Evolutionary conservation across 2,797 vertebrate species (phyloP), one percentile per base, ranked within the genome.

Genomic region (Sebastes ruberrimus): DNA sequence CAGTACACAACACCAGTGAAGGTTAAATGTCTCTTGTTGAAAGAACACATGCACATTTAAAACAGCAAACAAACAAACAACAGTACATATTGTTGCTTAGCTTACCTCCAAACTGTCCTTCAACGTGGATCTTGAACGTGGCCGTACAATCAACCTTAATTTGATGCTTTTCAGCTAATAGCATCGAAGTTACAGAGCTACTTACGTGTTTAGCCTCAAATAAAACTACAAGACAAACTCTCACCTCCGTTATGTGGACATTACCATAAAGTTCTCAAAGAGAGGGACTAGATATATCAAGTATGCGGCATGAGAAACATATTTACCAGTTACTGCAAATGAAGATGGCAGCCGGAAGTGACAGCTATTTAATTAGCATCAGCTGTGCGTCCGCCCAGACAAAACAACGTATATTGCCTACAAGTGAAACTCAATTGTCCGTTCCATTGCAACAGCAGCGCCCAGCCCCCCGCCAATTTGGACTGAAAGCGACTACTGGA

Each of bases 51-150:
- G 0, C 23, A 11, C 7, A 22, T 46, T 25, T 59, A 42, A 46
- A 49, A 62, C 7, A 11, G 3, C 22, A 84, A 79, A 62, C 9
- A 55, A 49, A 62, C 7, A 11, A 4, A 14, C 81, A 79, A 62
- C 9, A 55, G 1, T 6, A 14, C 30, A 28, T 2, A 7, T 49
- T 8, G 18, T 3, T 23, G 2, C 2, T 1, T 69, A 49, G 42
- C 60, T 83, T 81, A 88, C 82, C 82, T 81, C 60, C 25, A 59
- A 52, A 57, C 25, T 10, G 27, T n/a, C 14, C n/a, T 7, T 7
- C 10, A 23, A 10, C 2, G 57, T 63, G 2, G 6, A 28, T 49
- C 25, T 55, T 83, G 38, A 42, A 42, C 13, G 14, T 42, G 23
- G 49, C 20, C 6, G 10, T 22, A 1, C 18, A 0, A n/a, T 61